Evolutionary conservation across 2,888 invertebrate species (phyloP).

Genomic region (Melieria picta): DNA sequence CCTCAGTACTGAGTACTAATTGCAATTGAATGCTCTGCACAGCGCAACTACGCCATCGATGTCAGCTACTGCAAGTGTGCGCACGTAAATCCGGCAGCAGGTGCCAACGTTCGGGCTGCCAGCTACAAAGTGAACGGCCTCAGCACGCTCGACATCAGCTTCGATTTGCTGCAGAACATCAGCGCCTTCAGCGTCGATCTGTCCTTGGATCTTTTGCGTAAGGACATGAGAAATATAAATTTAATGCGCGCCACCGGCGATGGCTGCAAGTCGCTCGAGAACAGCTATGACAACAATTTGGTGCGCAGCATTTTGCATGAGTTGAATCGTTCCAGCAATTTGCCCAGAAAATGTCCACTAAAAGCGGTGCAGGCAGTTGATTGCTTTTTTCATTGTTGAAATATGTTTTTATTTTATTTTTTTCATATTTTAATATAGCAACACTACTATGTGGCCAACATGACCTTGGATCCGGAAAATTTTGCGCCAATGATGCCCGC

Average conservation of each 20-base stretch:
- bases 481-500: constrained; percentile 35
- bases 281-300: constrained; percentile 3
- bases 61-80: no score
- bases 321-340: constrained; percentile 32
- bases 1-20: no score
- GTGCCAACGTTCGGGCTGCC: no score
- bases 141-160: background rate
- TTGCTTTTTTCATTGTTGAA: background rate
- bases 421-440: constrained; percentile 4
- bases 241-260: constrained; percentile 38
- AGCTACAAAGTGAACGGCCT: no score
- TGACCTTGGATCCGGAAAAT: constrained; percentile 38
- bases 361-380: constrained; percentile 32
- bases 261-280: constrained; percentile 45
- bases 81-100: no score
- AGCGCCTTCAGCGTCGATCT: constrained; percentile 24
- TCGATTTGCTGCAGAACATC: constrained; percentile 12
- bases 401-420: background rate
- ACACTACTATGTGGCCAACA: constrained; percentile 43
- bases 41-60: no score
- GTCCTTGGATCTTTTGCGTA: constrained; percentile 39
- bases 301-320: constrained; percentile 5
- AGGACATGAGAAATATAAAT: constrained; percentile 43
- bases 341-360: constrained; percentile 45
- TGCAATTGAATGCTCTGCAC: no score